A percentile compares a stretch with the other conserved stretches of the same genome.
Evolutionary conservation across 2,797 vertebrate species (phyloP).

Genomic region (Hemibagrus guttatus): DNA sequence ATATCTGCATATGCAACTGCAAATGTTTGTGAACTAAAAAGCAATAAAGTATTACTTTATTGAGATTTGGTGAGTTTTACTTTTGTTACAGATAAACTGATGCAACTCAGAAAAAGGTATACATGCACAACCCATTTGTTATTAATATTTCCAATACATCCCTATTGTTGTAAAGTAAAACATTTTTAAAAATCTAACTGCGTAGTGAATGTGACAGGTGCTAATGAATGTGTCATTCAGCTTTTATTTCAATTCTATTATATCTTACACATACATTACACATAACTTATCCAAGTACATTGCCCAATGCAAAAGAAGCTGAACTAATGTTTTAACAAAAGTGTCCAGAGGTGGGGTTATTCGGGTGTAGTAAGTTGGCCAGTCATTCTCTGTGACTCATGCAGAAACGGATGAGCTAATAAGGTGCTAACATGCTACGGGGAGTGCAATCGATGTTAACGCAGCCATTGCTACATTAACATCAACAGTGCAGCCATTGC

Average conservation of each 20-base stretch:
- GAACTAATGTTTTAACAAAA: background rate
- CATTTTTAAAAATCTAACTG: background rate
- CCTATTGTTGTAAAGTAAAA: background rate
- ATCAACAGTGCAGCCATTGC: slow-evolving; percentile 47
- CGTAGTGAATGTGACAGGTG: background rate
- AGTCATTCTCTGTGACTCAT: slow-evolving; percentile 11
- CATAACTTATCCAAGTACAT: background rate
- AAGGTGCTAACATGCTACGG: slow-evolving; percentile 44
- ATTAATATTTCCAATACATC: background rate
- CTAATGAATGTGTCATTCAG: background rate
- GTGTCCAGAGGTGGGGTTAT: slow-evolving; percentile 14
- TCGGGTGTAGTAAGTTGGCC: slow-evolving; percentile 11
- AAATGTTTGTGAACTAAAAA: background rate
- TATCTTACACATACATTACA: background rate
- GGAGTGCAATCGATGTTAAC: slow-evolving; percentile 28
- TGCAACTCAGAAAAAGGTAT: background rate
- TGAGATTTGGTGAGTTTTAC: background rate
- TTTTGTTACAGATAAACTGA: background rate
- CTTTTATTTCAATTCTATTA: background rate
- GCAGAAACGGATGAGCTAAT: background rate
- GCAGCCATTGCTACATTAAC: slow-evolving; percentile 33
- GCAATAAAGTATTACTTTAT: background rate
- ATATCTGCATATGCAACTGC: background rate
- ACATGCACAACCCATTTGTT: background rate
- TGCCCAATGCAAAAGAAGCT: background rate